Conservation (phyloP, 2,113 vertebrate genomes). For the Leuciscus idus region DNA sequence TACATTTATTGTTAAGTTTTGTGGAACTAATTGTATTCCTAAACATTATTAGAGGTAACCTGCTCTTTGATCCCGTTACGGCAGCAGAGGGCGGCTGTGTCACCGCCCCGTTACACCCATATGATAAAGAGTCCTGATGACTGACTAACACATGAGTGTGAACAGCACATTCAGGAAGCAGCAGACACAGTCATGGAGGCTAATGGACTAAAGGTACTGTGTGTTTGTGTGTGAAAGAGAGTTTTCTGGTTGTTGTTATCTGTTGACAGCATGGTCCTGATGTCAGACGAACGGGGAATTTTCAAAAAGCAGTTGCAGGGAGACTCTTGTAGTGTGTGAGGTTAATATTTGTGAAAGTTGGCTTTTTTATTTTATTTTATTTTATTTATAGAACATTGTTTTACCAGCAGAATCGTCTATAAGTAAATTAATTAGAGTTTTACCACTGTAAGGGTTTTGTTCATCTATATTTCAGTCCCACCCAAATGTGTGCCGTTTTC, state of each 20-base stretch:
- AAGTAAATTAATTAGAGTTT: neutral
- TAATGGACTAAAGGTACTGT: neutral
- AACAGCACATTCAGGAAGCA: neutral
- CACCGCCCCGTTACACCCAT: slow-evolving; percentile 33
- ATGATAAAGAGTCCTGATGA: slow-evolving; percentile 39
- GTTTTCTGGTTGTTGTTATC: neutral
- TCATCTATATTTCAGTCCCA: neutral
- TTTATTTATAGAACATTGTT: neutral
- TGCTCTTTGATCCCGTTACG: slow-evolving; percentile 27
- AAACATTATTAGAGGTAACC: neutral
- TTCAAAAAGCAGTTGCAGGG: neutral
- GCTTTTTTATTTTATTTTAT: no score
- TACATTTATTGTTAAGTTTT: neutral
- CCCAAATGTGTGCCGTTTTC: neutral
- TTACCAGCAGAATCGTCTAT: neutral
- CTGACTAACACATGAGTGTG: slow-evolving; percentile 12
- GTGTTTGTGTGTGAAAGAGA: neutral
- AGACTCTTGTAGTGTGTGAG: neutral
- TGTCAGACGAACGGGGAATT: neutral
- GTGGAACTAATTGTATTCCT: neutral
- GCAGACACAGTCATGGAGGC: slow-evolving; percentile 21
- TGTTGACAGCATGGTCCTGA: neutral
- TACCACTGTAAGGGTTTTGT: neutral
- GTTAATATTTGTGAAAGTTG: neutral
- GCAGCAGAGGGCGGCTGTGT: neutral